Evolutionary conservation across 1,140 invertebrate genomes (phyloP).

Genomic region (Drosophila quadrilineata): DNA sequence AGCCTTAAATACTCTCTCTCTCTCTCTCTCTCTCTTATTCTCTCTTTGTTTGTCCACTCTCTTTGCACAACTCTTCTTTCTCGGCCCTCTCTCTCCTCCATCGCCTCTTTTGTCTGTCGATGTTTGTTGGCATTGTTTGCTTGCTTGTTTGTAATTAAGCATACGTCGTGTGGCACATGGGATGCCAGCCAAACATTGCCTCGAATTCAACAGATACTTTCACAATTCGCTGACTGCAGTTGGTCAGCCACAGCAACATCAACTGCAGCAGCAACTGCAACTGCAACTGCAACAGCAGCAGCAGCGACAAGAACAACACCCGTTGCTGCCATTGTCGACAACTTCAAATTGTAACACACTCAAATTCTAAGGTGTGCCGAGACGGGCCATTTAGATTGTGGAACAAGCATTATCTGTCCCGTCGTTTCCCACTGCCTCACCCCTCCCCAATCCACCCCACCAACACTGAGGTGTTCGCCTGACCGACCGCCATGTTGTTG

Average conservation of each 20-base stretch:
- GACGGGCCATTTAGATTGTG: conserved; percentile 79
- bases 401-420: conserved; percentile 68
- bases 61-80: too few relatives aligned
- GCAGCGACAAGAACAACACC: conserved; percentile 38
- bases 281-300: conserved; percentile 21
- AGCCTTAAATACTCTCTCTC: conserved; percentile 17
- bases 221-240: conserved; percentile 70
- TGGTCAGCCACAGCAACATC: conserved; percentile 50
- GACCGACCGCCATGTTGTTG: conserved; percentile 37
- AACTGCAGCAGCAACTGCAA: conserved; percentile 14
- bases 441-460: neutral
- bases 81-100: too few relatives aligned
- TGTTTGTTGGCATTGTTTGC: conserved; percentile 49
- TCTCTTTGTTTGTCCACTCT: neutral
- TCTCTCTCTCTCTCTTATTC: neutral
- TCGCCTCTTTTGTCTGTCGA: neutral
- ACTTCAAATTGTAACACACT: conserved; percentile 78
- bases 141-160: conserved; percentile 76
- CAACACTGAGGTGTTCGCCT: conserved; percentile 26
- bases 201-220: conserved; percentile 64
- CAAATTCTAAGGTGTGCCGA: conserved; percentile 77
- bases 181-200: conserved; percentile 51
- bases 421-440: neutral
- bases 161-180: conserved; percentile 78
- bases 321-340: conserved; percentile 74